A percentile compares a stretch with the other conserved stretches of the same genome.
Evolutionary conservation across 1,140 invertebrate genomes (phyloP).

Genomic region (Drosophila lacteicornis): DNA sequence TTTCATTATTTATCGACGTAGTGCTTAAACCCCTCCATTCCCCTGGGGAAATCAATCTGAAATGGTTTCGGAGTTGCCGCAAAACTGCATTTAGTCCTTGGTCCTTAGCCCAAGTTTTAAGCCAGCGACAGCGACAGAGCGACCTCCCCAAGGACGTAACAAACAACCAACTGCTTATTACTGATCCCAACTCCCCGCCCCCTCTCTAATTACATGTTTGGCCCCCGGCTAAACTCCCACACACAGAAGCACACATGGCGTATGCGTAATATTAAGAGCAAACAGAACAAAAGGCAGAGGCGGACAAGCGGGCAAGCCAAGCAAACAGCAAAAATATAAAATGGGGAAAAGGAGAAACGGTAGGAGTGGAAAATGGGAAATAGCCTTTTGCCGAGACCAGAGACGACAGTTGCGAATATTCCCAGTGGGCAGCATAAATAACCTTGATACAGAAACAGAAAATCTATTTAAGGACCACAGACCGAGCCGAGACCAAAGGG

Average conservation of each 20-base stretch:
- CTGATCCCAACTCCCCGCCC: constrained; percentile 31
- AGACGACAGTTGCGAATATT: constrained; percentile 26
- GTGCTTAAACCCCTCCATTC: neutral
- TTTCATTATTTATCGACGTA: constrained; percentile 51
- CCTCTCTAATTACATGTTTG: constrained; percentile 62
- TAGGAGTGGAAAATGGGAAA: constrained; percentile 12
- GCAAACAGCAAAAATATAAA: constrained; percentile 59
- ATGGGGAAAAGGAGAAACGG: constrained; percentile 4
- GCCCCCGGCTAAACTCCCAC: constrained; percentile 35
- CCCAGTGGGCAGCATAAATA: constrained; percentile 59
- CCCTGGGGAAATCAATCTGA: constrained; percentile 72
- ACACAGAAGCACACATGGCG: constrained; percentile 52
- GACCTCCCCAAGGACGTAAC: constrained; percentile 64
- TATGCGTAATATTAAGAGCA: constrained; percentile 69
- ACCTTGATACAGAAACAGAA: constrained; percentile 62
- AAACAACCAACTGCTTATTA: constrained; percentile 67
- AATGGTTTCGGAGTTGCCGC: constrained; percentile 46
- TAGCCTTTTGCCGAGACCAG: constrained; percentile 25
- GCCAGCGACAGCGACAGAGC: constrained; percentile 39
- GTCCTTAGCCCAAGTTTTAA: constrained; percentile 33
- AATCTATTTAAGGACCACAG: constrained; percentile 61
- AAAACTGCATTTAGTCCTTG: constrained; percentile 25
- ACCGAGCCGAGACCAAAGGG: constrained; percentile 17
- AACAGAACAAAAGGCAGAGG: constrained; percentile 27
- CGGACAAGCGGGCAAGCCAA: neutral